These are phyloP conservation scores for Myathropa florea DNA, from an alignment of 2,888 invertebrate genomes.

Conservation along the genomic window DNA sequence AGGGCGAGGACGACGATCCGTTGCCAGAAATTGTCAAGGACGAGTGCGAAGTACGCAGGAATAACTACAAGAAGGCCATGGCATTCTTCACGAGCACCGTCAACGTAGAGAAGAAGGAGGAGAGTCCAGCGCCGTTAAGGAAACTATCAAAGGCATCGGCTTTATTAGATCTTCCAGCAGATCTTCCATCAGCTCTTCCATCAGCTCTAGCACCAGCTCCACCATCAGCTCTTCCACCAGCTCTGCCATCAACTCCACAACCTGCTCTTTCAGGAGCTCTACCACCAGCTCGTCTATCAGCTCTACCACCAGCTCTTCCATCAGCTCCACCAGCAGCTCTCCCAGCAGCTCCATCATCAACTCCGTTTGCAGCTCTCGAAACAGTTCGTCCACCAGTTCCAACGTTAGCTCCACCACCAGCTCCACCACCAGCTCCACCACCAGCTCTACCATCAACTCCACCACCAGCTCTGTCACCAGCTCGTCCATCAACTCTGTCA, in stretches of 20 bases:
- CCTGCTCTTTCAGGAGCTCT: not conserved
- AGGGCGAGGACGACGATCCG: slow-evolving; percentile 67
- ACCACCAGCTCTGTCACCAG: not conserved
- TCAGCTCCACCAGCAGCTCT: no score
- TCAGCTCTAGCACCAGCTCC: slow-evolving; percentile 47
- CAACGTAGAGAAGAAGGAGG: slow-evolving; percentile 75
- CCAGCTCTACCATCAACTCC: not conserved
- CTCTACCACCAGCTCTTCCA: not conserved
- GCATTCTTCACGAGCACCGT: slow-evolving; percentile 78
- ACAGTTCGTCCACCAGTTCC: no score
- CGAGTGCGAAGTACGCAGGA: slow-evolving; percentile 77
- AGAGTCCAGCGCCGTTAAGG: not conserved
- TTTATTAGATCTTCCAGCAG: slow-evolving; percentile 22
- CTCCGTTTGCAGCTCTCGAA: no score
- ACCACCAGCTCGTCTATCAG: no score
- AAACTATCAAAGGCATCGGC: slow-evolving; percentile 72
- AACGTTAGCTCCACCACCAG: no score
- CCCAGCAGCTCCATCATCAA: no score
- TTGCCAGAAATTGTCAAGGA: slow-evolving; percentile 69
- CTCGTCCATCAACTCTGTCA: no score
- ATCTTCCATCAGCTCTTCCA: no score
- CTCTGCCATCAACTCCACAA: no score
- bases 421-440: not conserved
- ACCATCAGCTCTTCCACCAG: no score
- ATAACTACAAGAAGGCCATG: slow-evolving; percentile 79